Conservation (phyloP, 2,113 vertebrate genomes). For the Beaufortia kweichowensis region DNA sequence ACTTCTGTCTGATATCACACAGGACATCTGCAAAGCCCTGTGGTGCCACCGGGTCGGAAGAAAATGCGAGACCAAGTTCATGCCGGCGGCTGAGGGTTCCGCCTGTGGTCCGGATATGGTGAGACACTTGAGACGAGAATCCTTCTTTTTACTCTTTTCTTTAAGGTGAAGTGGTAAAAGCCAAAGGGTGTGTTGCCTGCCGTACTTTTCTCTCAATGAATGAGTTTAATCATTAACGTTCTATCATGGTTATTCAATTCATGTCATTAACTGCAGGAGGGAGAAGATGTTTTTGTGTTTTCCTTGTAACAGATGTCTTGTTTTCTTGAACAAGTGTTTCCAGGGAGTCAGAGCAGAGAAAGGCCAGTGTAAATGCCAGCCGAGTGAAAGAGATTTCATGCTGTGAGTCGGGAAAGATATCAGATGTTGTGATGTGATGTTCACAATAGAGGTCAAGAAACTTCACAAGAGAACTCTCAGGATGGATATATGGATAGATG, state of each 20-base stretch:
- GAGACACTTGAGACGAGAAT: conserved; percentile 54
- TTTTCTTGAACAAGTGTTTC: conserved; percentile 18
- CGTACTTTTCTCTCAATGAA: conserved; percentile 4
- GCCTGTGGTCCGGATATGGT: conserved; percentile 85
- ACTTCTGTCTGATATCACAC: conserved; percentile 12
- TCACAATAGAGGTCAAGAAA: neutral
- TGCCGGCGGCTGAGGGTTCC: conserved; percentile 90
- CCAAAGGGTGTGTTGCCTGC: neutral
- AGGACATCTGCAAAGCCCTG: conserved; percentile 92
- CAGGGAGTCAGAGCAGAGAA: neutral
- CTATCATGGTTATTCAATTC: neutral
- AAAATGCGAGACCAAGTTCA: conserved; percentile 93
- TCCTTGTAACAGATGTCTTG: conserved; percentile 9
- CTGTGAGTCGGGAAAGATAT: neutral
- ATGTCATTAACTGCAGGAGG: neutral
- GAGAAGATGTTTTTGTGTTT: neutral
- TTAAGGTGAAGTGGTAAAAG: neutral
- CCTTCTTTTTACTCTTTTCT: neutral
- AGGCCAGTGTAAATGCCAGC: neutral
- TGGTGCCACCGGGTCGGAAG: conserved; percentile 90
- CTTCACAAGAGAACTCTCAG: neutral
- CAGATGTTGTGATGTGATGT: neutral
- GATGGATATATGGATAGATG: neutral
- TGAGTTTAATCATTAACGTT: conserved; percentile 3
- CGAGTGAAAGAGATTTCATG: neutral